phyloP scores from a whole-genome alignment of 2,113 vertebrate species.

The Indicator indicator region DNA sequence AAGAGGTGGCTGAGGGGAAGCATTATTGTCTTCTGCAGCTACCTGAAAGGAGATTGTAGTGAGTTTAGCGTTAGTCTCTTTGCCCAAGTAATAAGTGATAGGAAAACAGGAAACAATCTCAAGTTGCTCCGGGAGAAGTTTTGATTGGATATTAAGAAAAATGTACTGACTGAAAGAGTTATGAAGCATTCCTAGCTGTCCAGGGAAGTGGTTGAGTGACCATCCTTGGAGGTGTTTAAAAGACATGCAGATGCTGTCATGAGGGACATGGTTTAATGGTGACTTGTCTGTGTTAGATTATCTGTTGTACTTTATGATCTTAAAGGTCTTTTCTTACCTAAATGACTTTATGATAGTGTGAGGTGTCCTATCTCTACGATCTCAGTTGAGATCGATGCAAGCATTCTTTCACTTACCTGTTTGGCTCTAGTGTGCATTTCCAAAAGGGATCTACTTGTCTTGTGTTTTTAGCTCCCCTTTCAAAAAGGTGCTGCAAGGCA shows the following conservation, averaged over 20 bases:
- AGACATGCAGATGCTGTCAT: accelerated
- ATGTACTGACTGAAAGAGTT: background rate
- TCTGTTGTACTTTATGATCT: accelerated
- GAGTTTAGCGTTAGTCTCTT: background rate
- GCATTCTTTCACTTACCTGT: background rate
- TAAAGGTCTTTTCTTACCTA: background rate
- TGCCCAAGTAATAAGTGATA: no score
- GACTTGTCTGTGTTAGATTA: background rate
- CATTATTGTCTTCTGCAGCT: background rate
- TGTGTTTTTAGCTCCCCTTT: background rate
- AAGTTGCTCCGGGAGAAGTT: background rate
- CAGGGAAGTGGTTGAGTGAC: background rate
- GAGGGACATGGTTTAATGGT: background rate
- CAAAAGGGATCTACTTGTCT: background rate
- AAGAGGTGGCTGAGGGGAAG: background rate
- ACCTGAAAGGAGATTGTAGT: background rate
- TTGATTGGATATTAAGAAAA: background rate
- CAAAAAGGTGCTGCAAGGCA: background rate
- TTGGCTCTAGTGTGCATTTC: background rate
- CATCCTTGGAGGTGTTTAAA: background rate
- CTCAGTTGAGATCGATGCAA: background rate
- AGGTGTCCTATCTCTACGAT: background rate
- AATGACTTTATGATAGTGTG: background rate
- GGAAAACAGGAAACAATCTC: background rate
- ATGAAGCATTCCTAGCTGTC: background rate